These are phyloP conservation scores for Drosophila suzukii DNA, from an alignment of 1,140 invertebrate species.

Conservation along the genomic window DNA sequence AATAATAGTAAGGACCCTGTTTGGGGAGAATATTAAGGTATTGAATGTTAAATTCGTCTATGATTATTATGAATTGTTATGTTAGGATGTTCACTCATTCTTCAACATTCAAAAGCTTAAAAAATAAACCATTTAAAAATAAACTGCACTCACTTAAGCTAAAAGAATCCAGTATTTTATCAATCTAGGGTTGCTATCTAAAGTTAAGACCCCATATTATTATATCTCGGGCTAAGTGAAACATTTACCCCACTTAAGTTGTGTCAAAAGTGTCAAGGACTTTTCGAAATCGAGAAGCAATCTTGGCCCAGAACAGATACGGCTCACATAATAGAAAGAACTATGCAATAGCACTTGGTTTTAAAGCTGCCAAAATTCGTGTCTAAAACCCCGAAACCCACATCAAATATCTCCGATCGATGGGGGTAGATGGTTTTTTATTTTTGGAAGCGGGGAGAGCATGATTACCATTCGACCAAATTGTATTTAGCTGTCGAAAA, in stretches of 20 bases:
- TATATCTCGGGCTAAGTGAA: neutral
- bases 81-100: too few relatives aligned
- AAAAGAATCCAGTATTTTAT: neutral
- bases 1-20: too few relatives aligned
- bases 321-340: neutral
- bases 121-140: too few relatives aligned
- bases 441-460: neutral
- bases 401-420: slow-evolving; percentile 25
- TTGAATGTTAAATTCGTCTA: too few relatives aligned
- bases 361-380: slow-evolving; percentile 30
- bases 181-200: neutral
- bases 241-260: slow-evolving; percentile 3
- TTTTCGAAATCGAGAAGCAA: slow-evolving; percentile 9
- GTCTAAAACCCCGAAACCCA: slow-evolving; percentile 5
- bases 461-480: slow-evolving; percentile 65
- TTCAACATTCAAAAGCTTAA: too few relatives aligned
- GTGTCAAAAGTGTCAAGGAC: slow-evolving; percentile 23
- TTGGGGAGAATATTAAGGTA: too few relatives aligned
- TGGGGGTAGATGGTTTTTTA: slow-evolving; percentile 5
- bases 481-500: slow-evolving; percentile 61
- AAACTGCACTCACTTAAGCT: too few relatives aligned
- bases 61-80: too few relatives aligned
- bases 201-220: neutral
- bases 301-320: slow-evolving; percentile 1
- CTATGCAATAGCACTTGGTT: neutral